Percentiles rank a stretch among this genome's conserved stretches.
Evolutionary conservation across 1,140 invertebrate species (phyloP).

Genomic region (Melitaea cinxia): DNA sequence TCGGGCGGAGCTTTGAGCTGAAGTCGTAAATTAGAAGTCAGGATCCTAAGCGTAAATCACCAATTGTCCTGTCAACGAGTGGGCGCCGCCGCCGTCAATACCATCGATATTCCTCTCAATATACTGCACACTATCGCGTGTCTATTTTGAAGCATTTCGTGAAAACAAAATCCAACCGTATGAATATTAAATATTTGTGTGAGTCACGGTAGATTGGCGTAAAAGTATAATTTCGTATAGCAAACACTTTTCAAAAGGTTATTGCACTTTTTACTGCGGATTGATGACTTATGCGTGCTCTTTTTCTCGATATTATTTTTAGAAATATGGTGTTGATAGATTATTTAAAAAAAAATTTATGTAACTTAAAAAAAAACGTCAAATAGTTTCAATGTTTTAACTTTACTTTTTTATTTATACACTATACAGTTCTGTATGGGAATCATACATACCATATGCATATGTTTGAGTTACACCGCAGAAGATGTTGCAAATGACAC

Average conservation of each 20-base stretch:
- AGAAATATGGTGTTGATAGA: no score
- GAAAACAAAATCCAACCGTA: background rate
- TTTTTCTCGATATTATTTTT: background rate
- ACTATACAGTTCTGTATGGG: no score
- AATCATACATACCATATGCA: no score
- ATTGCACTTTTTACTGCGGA: background rate
- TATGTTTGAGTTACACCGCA: no score
- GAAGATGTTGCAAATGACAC: no score
- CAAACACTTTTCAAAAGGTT: background rate
- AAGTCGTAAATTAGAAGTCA: conserved; percentile 46
- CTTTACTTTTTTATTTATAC: no score
- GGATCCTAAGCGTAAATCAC: conserved; percentile 54
- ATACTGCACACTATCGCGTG: background rate
- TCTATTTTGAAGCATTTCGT: conserved; percentile 3
- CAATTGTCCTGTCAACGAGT: conserved; percentile 63
- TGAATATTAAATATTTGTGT: background rate
- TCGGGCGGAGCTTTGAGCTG: conserved; percentile 30
- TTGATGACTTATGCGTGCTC: background rate
- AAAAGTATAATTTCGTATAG: background rate
- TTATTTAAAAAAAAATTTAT: no score
- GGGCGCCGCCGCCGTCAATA: conserved; percentile 45
- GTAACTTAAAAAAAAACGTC: no score
- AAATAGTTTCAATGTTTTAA: no score
- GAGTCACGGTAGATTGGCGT: background rate
- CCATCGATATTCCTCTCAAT: conserved; percentile 30